Conservation (phyloP, 1,140 invertebrate species). For the Aphelenchoides fujianensis region DNA sequence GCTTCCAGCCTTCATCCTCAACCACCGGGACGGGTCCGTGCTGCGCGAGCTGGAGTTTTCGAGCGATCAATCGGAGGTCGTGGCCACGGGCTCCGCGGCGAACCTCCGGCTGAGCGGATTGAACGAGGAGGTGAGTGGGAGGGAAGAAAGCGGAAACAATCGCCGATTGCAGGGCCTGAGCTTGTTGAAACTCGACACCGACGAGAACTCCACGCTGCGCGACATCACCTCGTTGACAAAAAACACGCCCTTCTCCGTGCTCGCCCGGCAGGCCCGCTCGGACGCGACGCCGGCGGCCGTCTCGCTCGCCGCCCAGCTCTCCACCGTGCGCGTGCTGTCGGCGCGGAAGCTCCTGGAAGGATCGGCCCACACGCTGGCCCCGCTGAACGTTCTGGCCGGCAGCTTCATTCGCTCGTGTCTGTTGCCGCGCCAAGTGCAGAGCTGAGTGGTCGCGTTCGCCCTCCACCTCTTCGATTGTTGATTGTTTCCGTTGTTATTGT, state of each 20-base stretch:
- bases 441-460: background rate
- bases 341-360: slow-evolving; percentile 31
- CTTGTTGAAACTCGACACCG: slow-evolving; percentile 27
- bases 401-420: slow-evolving; percentile 22
- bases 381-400: slow-evolving; percentile 9
- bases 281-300: background rate
- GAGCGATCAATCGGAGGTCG: slow-evolving; percentile 17
- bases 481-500: slow-evolving; percentile 14
- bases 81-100: slow-evolving; percentile 11
- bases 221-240: slow-evolving; percentile 12
- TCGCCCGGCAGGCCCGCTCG: slow-evolving; percentile 21
- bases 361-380: slow-evolving; percentile 25
- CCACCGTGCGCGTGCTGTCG: slow-evolving; percentile 8
- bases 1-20: slow-evolving; percentile 2
- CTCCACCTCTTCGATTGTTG: background rate
- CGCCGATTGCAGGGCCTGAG: slow-evolving; percentile 14
- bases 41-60: background rate
- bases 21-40: background rate
- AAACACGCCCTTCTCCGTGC: slow-evolving; percentile 30
- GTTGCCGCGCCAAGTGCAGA: slow-evolving; percentile 11
- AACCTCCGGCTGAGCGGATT: slow-evolving; percentile 30
- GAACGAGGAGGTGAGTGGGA: slow-evolving; percentile 6
- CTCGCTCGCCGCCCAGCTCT: background rate
- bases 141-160: background rate
- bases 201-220: slow-evolving; percentile 25